Conservation (phyloP, 2,888 invertebrate genomes). For the Harpagoxenus sublaevis region DNA sequence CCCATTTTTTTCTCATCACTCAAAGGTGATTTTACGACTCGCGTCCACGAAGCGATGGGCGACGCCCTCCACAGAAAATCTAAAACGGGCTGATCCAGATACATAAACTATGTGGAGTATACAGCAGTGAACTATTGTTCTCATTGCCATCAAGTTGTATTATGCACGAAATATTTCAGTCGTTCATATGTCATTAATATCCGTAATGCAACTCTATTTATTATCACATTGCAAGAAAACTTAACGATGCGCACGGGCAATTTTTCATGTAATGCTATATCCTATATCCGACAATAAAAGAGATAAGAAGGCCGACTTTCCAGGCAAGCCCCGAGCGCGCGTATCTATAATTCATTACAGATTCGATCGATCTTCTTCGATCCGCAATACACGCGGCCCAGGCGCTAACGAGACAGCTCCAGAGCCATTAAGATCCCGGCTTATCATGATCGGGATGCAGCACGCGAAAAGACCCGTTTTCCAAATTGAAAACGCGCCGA, state of each 20-base stretch:
- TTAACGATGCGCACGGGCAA: neutral
- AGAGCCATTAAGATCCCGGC: slow-evolving; percentile 60
- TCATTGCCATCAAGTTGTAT: slow-evolving; percentile 1
- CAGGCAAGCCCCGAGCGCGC: slow-evolving; percentile 29
- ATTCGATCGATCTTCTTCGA: slow-evolving; percentile 61
- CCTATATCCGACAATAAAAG: slow-evolving; percentile 17
- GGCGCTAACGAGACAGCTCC: slow-evolving; percentile 70
- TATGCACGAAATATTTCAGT: neutral
- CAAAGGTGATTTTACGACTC: slow-evolving; percentile 56
- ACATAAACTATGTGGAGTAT: neutral
- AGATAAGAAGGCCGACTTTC: slow-evolving; percentile 24
- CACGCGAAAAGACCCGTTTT: slow-evolving; percentile 66
- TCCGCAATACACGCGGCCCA: slow-evolving; percentile 39
- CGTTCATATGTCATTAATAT: neutral
- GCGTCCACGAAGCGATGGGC: slow-evolving; percentile 37
- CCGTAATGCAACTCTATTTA: neutral
- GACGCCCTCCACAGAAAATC: slow-evolving; percentile 14
- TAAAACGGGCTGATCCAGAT: slow-evolving; percentile 11
- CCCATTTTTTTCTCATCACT: slow-evolving; percentile 63
- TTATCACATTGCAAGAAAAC: neutral
- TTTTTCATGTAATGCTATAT: slow-evolving; percentile 13
- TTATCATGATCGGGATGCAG: slow-evolving; percentile 68
- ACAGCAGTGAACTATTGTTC: slow-evolving; percentile 4
- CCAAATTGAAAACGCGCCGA: slow-evolving; percentile 75
- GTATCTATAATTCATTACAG: slow-evolving; percentile 51